Evolutionary conservation across 2,888 invertebrate species (phyloP).

Genomic region (Cephus nigrinus): DNA sequence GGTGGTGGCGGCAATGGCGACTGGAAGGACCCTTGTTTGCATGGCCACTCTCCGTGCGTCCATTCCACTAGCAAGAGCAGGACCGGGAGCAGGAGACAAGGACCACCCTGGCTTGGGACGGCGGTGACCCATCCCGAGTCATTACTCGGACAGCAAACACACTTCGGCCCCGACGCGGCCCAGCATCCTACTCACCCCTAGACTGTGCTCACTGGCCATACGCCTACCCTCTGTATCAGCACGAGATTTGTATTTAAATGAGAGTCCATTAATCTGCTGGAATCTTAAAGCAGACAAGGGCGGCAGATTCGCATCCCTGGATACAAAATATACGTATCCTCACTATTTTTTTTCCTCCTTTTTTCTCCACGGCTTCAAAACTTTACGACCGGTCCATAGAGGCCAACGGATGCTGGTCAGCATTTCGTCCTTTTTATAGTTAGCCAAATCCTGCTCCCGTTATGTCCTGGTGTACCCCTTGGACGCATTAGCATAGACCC

Average conservation of each 20-base stretch:
- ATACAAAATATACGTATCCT: background rate
- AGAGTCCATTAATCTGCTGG: slow-evolving; percentile 63
- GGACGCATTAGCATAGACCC: background rate
- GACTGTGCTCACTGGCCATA: slow-evolving; percentile 24
- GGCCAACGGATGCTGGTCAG: slow-evolving; percentile 54
- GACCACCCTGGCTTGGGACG: slow-evolving; percentile 30
- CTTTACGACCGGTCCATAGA: slow-evolving; percentile 36
- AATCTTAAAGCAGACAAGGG: slow-evolving; percentile 59
- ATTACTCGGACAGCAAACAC: slow-evolving; percentile 66
- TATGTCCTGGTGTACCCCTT: background rate
- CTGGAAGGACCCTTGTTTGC: slow-evolving; percentile 58
- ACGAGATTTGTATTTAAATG: slow-evolving; percentile 67
- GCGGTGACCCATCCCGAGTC: slow-evolving; percentile 56
- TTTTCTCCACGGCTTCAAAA: slow-evolving; percentile 39
- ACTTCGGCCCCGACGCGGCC: slow-evolving; percentile 60
- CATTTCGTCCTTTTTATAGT: slow-evolving; percentile 40
- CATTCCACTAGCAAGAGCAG: slow-evolving; percentile 34
- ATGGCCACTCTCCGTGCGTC: slow-evolving; percentile 59
- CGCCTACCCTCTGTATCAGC: slow-evolving; percentile 57
- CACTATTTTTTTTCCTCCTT: background rate
- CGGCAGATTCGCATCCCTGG: background rate
- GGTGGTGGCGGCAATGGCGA: slow-evolving; percentile 26
- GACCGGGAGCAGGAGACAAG: slow-evolving; percentile 16
- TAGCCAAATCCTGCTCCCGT: background rate
- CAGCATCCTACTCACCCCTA: slow-evolving; percentile 36